Percentiles rank a stretch among this genome's conserved stretches.
phyloP scores from a whole-genome alignment of 64 coral and sea anemone genomes.

The Cladopsammia gracilis region DNA sequence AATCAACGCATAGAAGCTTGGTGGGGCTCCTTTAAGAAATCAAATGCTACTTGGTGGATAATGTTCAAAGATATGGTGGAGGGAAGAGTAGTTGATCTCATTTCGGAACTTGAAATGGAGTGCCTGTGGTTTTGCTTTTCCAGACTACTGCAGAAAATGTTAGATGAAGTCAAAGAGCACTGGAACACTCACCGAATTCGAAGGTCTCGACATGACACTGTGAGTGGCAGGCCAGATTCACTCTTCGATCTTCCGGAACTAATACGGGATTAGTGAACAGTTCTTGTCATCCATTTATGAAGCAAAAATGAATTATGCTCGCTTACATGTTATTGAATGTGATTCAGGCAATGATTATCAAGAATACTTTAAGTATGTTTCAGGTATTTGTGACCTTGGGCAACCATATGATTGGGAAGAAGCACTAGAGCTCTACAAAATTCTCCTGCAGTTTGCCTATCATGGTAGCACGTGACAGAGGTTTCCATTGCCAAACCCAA shows the following conservation, averaged over 20 bases:
- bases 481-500: too few relatives aligned
- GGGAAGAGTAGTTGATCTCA: too few relatives aligned
- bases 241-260: conserved; percentile 41
- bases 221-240: conserved; percentile 60
- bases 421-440: conserved; percentile 60
- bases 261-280: conserved; percentile 48
- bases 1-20: too few relatives aligned
- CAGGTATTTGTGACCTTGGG: conserved; percentile 21
- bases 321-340: conserved; percentile 43
- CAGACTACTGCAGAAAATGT: conserved; percentile 32
- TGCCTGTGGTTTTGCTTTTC: too few relatives aligned
- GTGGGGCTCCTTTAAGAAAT: too few relatives aligned
- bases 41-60: too few relatives aligned
- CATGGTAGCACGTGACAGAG: conserved; percentile 34
- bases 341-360: conserved; percentile 56
- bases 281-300: conserved; percentile 33
- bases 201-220: conserved; percentile 55
- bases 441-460: conserved; percentile 47
- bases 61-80: too few relatives aligned
- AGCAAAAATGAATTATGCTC: conserved; percentile 47
- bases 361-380: conserved; percentile 63
- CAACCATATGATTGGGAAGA: conserved; percentile 50
- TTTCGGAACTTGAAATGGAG: too few relatives aligned
- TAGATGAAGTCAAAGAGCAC: conserved; percentile 47
- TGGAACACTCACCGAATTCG: conserved; percentile 59